Percentiles rank a stretch among this genome's conserved stretches.
These are phyloP conservation scores for Salvelinus fontinalis DNA, from an alignment of 2,113 vertebrate species.

Conservation along the genomic window DNA sequence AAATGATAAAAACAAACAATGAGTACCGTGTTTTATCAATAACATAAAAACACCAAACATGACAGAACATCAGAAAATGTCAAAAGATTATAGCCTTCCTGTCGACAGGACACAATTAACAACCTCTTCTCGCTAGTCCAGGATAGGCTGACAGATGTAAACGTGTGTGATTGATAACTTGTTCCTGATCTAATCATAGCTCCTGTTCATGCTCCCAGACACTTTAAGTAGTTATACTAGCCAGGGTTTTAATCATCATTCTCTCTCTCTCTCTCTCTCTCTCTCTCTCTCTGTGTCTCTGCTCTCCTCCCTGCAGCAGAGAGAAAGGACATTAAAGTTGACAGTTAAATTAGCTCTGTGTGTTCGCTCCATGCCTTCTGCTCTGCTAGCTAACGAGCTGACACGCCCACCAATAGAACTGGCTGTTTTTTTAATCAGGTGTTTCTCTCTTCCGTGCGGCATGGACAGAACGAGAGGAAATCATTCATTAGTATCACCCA, in stretches of 20 bases:
- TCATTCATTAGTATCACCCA: not conserved
- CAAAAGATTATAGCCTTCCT: not conserved
- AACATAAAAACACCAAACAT: not conserved
- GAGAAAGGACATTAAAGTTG: slow-evolving; percentile 44
- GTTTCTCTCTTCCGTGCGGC: not conserved
- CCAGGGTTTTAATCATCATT: slow-evolving; percentile 48
- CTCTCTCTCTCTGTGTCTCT: not conserved
- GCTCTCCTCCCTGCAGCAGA: not conserved
- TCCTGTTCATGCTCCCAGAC: slow-evolving; percentile 16
- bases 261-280: slow-evolving; percentile 10
- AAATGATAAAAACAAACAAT: too few species aligned
- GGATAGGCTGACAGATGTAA: not conserved
- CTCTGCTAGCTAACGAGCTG: slow-evolving; percentile 24
- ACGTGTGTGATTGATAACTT: not conserved
- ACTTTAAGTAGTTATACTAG: slow-evolving; percentile 7
- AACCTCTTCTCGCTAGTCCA: not conserved
- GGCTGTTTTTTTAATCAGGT: slow-evolving; percentile 39
- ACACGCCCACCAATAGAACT: slow-evolving; percentile 63
- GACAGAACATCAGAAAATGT: not conserved
- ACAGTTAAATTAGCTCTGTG: slow-evolving; percentile 71
- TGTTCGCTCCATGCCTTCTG: slow-evolving; percentile 20
- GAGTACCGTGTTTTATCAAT: not conserved
- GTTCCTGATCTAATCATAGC: slow-evolving; percentile 29
- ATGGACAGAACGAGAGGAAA: not conserved
- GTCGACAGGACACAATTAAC: not conserved